phyloP scores from a whole-genome alignment of 2,113 vertebrate species.

The Sus scrofa region T2T-Sscrofa CM000818.6:2233501-2234000 shows the following conservation, averaged over 20 bases:
- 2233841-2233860: background rate
- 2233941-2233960: background rate
- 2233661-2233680: background rate
- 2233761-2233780: background rate
- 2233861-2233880: background rate
- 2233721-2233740: background rate
- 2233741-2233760: background rate
- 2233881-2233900: background rate
- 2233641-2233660: background rate
- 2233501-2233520: conserved; percentile 1
- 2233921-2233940: too few relatives aligned
- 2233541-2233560: background rate
- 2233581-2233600: background rate
- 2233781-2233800: background rate
- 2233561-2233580: background rate
- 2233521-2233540: background rate
- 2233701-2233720: background rate
- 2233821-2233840: background rate
- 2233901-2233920: background rate
- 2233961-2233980: background rate
- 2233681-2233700: background rate
- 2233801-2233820: background rate
- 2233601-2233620: background rate
- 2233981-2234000: too few relatives aligned
- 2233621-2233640: background rate